Conservation (phyloP, 1,140 invertebrate species). For the Sarcophaga bullata region DNA sequence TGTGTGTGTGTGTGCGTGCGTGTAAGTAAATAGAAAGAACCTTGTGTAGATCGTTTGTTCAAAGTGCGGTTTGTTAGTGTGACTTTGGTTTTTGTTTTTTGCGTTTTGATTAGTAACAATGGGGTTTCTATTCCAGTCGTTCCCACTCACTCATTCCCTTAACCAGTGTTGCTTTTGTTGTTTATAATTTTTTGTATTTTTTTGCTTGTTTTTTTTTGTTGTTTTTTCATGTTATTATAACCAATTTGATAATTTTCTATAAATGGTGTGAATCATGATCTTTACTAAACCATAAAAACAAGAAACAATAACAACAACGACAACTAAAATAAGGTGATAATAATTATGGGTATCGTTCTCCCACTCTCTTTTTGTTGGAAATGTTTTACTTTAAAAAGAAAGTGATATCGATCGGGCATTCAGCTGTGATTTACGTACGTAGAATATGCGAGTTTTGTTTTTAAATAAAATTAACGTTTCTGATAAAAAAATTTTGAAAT, state of each 20-base stretch:
- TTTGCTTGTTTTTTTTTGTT: neutral
- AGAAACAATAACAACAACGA: neutral
- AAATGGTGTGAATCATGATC: slow-evolving; percentile 2
- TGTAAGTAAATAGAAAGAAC: neutral
- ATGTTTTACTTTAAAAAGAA: too few relatives aligned
- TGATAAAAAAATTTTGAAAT: too few relatives aligned
- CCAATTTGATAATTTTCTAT: slow-evolving; percentile 11
- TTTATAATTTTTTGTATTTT: neutral
- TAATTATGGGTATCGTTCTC: too few relatives aligned
- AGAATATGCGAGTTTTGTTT: too few relatives aligned
- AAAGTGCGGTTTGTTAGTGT: slow-evolving; percentile 21
- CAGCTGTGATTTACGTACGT: too few relatives aligned
- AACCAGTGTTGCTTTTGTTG: neutral
- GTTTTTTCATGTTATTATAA: neutral
- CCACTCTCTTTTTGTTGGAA: too few relatives aligned
- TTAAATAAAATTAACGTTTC: too few relatives aligned
- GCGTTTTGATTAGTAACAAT: neutral
- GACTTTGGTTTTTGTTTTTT: neutral
- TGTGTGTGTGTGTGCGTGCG: neutral
- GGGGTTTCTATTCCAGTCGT: neutral
- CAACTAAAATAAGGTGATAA: too few relatives aligned
- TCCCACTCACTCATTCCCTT: too few relatives aligned
- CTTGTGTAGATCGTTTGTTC: slow-evolving; percentile 1
- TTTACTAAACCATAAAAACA: neutral
- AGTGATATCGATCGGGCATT: too few relatives aligned